Evolutionary conservation across 2,113 vertebrate genomes (phyloP).

Genomic region (Microcebus lehilahytsara): DNA sequence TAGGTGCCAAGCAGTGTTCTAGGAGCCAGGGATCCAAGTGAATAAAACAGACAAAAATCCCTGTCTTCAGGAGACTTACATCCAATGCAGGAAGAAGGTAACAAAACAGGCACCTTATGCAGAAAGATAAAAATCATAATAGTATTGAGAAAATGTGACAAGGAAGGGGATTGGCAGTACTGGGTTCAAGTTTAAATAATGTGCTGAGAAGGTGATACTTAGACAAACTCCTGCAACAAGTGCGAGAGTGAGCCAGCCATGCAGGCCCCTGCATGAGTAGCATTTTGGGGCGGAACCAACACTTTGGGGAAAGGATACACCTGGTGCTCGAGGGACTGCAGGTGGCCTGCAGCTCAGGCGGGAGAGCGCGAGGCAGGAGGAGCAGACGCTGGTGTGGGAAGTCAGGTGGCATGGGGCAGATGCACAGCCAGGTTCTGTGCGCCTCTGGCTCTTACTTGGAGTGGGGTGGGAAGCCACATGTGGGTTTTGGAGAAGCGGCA

Average conservation of each 20-base stretch:
- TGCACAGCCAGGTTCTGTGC: accelerated
- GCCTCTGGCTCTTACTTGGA: not conserved
- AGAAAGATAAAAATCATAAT: not conserved
- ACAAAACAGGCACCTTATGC: not conserved
- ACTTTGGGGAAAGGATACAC: not conserved
- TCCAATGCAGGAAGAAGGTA: not conserved
- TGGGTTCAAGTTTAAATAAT: not conserved
- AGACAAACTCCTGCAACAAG: not conserved
- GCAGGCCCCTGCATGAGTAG: not conserved
- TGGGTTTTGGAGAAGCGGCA: accelerated
- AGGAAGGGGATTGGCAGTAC: too few relatives aligned
- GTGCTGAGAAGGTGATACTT: not conserved
- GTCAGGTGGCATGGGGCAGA: accelerated
- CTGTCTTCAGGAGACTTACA: not conserved
- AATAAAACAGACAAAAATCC: not conserved
- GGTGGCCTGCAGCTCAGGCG: accelerated
- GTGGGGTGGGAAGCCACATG: not conserved
- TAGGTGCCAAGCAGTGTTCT: not conserved
- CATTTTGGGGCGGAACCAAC: not conserved
- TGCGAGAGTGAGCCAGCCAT: not conserved
- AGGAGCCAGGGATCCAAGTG: not conserved
- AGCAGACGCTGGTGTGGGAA: not conserved
- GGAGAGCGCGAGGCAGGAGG: not conserved
- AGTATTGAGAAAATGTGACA: not conserved
- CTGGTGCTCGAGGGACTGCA: not conserved